Evolutionary conservation across 2,888 invertebrate species (phyloP), one percentile per base, ranked within the genome.

Genomic region (Thera britannica): DNA sequence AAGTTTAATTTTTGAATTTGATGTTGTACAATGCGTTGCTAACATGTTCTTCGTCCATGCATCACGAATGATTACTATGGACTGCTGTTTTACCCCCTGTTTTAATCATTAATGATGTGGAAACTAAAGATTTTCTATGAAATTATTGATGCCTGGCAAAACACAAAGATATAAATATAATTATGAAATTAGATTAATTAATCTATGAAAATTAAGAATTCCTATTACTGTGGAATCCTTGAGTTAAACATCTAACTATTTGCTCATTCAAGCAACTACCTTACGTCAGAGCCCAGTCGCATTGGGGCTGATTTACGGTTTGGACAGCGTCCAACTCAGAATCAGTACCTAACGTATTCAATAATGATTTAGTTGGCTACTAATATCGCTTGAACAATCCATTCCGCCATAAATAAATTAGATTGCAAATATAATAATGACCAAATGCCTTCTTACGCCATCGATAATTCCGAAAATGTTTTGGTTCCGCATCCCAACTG

Each of bases 31-130:
- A 80, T 85, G 83, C 85, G 77, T 77, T 81, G 81, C 84, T 87
- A 89, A 89, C 86, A 73, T 74, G 83, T 85, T 84, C 84, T 80
- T 80, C 73, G 83, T 85, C 85, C 84, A 80, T 80, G 81, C 81
- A 79, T 82, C 74, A 75, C 79, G 85, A 86, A 88, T 88, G 89
- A 81, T 71, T 73, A 44, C 76, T 76, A 71, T 84, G 86, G 84
- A 82, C 80, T 82, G 80, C 72, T 75, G 75, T 82, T 81, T 82
- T 63, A 60, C 75, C 63, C 23, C 67, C 76, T 78, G 76, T 74
- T 62, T 75, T 52, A 23, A 51, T 51, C 72, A 71, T 69, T 75
- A 69, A 72, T 65, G 76, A 78, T 78, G 83, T 82, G 83, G 75
- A 83, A 84, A 81, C 81, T 80, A 81, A 79, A 78, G 74, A 78